Percentiles rank a stretch among this genome's conserved stretches.
These are phyloP conservation scores for Paracentrotus lividus DNA, from an alignment of 53 echinoderm and acorn worm genomes.

Conservation along the genomic window DNA sequence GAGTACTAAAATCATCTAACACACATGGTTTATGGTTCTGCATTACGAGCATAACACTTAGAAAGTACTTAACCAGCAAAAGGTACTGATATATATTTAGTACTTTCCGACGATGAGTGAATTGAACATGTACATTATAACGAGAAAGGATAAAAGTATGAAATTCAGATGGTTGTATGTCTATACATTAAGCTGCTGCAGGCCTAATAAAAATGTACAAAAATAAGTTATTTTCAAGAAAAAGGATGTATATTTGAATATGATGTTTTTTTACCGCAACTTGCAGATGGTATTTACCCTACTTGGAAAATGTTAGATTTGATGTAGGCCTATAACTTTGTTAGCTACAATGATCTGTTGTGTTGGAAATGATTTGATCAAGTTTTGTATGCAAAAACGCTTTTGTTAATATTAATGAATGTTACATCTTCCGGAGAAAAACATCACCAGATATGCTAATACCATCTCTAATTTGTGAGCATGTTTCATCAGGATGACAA, in stretches of 20 bases:
- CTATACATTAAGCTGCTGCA: neutral
- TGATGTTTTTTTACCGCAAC: slow-evolving; percentile 12
- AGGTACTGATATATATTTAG: neutral
- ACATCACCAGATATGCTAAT: neutral
- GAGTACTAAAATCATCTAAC: slow-evolving; percentile 20
- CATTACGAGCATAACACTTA: neutral
- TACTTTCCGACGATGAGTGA: neutral
- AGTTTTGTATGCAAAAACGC: neutral
- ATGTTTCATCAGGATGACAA: too few species aligned
- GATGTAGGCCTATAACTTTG: neutral
- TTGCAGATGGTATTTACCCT: neutral
- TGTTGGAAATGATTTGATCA: neutral
- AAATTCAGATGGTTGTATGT: neutral
- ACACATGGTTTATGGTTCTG: neutral
- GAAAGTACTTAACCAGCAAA: neutral
- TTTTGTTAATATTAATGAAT: neutral
- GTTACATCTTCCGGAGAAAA: neutral
- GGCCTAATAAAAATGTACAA: neutral
- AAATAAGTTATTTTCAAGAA: neutral
- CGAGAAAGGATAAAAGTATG: neutral
- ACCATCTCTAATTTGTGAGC: neutral
- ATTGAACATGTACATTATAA: neutral
- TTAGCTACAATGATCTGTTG: neutral
- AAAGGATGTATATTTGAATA: neutral
- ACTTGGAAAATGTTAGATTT: neutral